Evolutionary conservation across 2,113 vertebrate species (phyloP).

Genomic region (Plecturocebus donacophilus): DNA sequence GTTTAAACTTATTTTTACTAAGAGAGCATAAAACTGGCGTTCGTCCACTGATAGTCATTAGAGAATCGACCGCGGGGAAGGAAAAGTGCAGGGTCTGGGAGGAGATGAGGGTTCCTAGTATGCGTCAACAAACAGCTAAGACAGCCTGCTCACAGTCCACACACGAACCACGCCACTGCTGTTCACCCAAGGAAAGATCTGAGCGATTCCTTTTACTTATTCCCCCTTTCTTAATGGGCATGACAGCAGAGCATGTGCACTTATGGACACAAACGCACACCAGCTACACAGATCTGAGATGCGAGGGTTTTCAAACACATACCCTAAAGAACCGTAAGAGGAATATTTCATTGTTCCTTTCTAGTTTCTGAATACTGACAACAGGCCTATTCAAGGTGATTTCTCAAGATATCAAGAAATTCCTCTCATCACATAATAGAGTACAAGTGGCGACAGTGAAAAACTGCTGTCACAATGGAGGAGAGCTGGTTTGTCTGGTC

Average conservation of each 20-base stretch:
- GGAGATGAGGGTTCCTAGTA: accelerated
- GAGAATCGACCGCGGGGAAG: neutral
- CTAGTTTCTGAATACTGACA: constrained; percentile 22
- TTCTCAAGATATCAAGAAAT: constrained; percentile 23
- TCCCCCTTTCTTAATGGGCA: neutral
- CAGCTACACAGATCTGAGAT: neutral
- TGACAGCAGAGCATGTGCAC: accelerated
- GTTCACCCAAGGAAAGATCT: neutral
- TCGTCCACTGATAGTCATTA: neutral
- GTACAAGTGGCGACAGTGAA: neutral
- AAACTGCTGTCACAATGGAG: neutral
- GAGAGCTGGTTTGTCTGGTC: neutral
- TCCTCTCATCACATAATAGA: neutral
- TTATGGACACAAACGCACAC: neutral
- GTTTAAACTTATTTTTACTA: constrained; percentile 9
- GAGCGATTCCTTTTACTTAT: neutral
- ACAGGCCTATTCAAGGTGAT: neutral
- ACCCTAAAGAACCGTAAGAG: neutral
- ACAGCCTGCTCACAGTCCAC: neutral
- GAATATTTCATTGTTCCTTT: neutral
- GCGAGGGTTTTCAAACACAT: neutral
- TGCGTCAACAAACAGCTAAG: accelerated
- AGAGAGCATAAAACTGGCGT: neutral
- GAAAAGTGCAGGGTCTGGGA: accelerated
- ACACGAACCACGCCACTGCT: neutral